Base-by-base conservation (phyloP, 2,797 vertebrate species). In the Ciconia nigra region DNA sequence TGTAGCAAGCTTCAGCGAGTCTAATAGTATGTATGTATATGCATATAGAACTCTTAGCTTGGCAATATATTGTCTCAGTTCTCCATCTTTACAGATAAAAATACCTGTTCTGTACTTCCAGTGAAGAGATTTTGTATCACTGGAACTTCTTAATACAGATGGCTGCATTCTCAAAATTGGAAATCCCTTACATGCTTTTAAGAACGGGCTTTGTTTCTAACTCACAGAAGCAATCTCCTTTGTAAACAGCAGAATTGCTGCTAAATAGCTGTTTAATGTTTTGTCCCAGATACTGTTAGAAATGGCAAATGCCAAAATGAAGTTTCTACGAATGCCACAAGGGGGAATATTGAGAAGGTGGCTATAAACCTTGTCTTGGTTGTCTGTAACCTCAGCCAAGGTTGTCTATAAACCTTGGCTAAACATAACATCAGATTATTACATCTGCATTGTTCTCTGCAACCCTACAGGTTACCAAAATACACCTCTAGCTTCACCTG, bases 121-220 rank as follows among this genome's bases (percentile, higher is more conserved):
- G 78, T 10, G 13, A 44, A 41, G 33, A 13, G 55, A 26, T 62
- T 65, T n/a, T 42, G 1, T 9, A 2, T 44, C 37, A 5, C 4
- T 59, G 46, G 65, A 39, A 21, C 26, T 46, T 39, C 13, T 29
- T 46, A 17, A 2, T 35, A 11, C 5, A 9, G 25, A 4, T 8
- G 9, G 17, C 6, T 57, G 5, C 41, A 0, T 29, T 49, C 16
- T 62, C 52, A 24, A 9, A 59, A 11, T 1, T 18, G 10, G 29
- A 74, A 73, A 35, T 59, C 13, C 37, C 15, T 83, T 17, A 5
- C 3, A 3, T 9, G 14, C 62, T 31, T 61, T 35, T 29, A 39
- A 51, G 54, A 61, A 10, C 0, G 0, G 14, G 5, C 4, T 55
- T 61, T 29, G 8, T 22, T n/a, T 15, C 19, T 13, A 4, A 24